Evolutionary conservation across 2,113 vertebrate species (phyloP), one percentile per base, ranked within the genome.

Genomic region (Entosphenus tridentatus): DNA sequence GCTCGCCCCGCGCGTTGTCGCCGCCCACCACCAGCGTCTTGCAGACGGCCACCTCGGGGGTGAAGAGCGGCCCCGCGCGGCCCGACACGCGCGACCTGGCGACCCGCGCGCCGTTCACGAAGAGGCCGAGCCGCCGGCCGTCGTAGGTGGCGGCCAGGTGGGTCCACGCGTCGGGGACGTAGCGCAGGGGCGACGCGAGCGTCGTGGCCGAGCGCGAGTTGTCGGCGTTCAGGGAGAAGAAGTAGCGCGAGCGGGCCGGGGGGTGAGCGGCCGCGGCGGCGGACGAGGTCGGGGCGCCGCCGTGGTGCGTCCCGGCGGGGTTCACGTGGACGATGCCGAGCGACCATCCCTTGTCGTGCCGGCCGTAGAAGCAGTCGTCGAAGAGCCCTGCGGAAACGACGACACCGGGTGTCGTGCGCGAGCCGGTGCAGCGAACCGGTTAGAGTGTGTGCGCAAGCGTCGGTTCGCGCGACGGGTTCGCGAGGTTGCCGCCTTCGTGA

Each of bases 211-310:
- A 72, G 13, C 75, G 75, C 0, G 86, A 77, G n/a, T 86, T 82
- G 76, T 98, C 93, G 0, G 92, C 95, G 57, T 88, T 86, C 1
- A 98, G 82, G 1, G 83, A 85, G 78, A 96, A 96, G 81, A 86
- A 95, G 80, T 89, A 92, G 62, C 83, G 82, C 6, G 87, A 65
- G 21, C 21, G 62, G 9, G 62, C 9, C 21, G 62, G 21, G 21
- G 18, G 8, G 21, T 21, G 62, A 11, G 39, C 39, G 39, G 39
- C 39, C 39, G 39, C 39, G 39, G 39, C 39, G 6, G 39, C 39
- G 39, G 39, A 5, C 6, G 39, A 39, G 39, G 39, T 39, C 39
- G 39, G 39, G 39, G 39, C 1, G 39, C 39, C 39, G 39, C 39
- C 86, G 0, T 95, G 87, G 77, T 79, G 87, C 77, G 77, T 81